These are phyloP conservation scores for Ambastaia sidthimunki DNA, from an alignment of 2,797 vertebrate species.

Conservation along the genomic window DNA sequence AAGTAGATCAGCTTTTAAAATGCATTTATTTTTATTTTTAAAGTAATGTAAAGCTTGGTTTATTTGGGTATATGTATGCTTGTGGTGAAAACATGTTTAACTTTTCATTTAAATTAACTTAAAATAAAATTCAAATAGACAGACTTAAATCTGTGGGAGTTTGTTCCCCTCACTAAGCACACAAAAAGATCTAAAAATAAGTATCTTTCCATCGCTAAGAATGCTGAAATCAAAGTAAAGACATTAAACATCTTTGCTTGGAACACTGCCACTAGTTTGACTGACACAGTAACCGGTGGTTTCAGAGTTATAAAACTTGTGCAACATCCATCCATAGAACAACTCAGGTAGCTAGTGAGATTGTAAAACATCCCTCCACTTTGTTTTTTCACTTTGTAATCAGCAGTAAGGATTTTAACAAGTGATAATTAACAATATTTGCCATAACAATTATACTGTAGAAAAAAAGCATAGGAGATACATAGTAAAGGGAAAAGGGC, in stretches of 20 bases:
- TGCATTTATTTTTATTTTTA: not conserved
- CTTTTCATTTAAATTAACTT: not conserved
- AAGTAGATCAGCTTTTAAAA: conserved; percentile 8
- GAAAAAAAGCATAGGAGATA: not conserved
- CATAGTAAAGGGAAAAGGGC: not conserved
- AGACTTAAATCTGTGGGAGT: not conserved
- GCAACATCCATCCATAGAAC: not conserved
- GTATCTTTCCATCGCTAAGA: not conserved
- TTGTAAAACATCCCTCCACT: conserved; percentile 11
- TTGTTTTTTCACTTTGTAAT: too few species aligned
- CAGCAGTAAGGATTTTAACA: not conserved
- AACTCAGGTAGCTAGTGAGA: conserved; percentile 14
- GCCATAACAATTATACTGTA: not conserved
- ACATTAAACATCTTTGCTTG: conserved; percentile 15
- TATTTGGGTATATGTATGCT: not conserved
- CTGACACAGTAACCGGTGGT: conserved; percentile 19
- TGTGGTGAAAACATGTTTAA: too few species aligned
- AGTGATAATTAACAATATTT: not conserved
- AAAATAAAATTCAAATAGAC: not conserved
- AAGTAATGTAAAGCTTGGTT: not conserved
- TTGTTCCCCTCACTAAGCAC: not conserved
- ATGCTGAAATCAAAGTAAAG: conserved; percentile 24
- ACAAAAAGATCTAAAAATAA: conserved; percentile 5
- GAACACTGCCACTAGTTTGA: conserved; percentile 1
- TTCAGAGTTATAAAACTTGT: conserved; percentile 28